Conservation (phyloP, 2,888 invertebrate genomes). For the Ochropleura plecta region DNA sequence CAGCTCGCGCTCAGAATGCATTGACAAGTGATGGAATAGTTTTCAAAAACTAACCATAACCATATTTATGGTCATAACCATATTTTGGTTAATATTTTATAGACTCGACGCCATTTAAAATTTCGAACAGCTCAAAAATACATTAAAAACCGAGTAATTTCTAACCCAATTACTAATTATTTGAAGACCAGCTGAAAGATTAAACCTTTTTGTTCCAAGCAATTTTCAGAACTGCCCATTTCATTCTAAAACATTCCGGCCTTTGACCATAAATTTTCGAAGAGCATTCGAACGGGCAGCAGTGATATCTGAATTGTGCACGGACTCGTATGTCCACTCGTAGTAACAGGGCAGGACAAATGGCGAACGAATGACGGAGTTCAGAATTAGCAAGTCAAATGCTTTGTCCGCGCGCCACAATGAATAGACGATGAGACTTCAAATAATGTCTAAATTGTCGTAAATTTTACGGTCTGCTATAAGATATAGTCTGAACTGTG, state of each 20-base stretch:
- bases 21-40: too few relatives aligned
- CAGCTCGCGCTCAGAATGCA: too few relatives aligned
- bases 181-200: not conserved
- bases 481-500: conserved; percentile 1
- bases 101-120: not conserved
- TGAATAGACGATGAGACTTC: conserved; percentile 64
- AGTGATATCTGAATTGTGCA: conserved; percentile 36
- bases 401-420: conserved; percentile 47
- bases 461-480: conserved; percentile 32
- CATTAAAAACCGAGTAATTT: not conserved
- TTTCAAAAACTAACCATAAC: too few relatives aligned
- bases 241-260: not conserved
- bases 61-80: too few relatives aligned
- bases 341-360: conserved; percentile 38
- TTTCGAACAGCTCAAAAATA: too few relatives aligned
- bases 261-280: conserved; percentile 29
- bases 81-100: too few relatives aligned
- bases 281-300: conserved; percentile 15
- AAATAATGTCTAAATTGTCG: conserved; percentile 47
- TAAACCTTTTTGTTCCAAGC: not conserved
- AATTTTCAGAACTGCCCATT: not conserved
- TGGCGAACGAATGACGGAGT: conserved; percentile 39
- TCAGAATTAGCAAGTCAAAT: conserved; percentile 70
- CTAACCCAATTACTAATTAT: not conserved
- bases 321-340: conserved; percentile 27